Evolutionary conservation across 2,797 vertebrate genomes (phyloP).

Genomic region (Syngnathus acus): DNA sequence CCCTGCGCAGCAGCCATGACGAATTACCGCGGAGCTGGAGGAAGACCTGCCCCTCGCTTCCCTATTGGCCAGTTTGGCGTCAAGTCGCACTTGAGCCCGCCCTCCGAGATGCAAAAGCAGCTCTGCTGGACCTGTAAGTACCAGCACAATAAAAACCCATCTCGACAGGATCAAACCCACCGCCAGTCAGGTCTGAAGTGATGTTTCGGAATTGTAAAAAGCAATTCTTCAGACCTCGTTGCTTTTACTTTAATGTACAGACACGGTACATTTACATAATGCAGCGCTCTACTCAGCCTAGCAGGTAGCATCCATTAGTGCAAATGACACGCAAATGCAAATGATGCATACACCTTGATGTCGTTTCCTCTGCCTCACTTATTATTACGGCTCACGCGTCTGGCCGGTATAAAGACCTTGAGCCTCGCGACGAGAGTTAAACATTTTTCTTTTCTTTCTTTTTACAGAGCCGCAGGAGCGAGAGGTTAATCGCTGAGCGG

Average conservation of each 20-base stretch:
- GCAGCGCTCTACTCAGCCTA: not conserved
- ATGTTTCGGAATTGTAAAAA: not conserved
- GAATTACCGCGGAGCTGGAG: conserved; percentile 47
- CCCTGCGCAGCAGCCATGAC: conserved; percentile 42
- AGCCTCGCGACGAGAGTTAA: conserved; percentile 12
- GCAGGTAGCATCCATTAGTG: conserved; percentile 12
- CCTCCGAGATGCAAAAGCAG: conserved; percentile 10
- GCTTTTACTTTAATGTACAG: not conserved
- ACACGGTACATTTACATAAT: not conserved
- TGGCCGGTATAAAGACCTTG: not conserved
- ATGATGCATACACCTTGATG: not conserved
- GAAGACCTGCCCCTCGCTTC: conserved; percentile 32
- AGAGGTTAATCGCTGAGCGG: not conserved
- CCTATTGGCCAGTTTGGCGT: not conserved
- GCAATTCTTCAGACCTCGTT: not conserved
- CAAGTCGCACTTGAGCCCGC: conserved; percentile 21
- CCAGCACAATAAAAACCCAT: not conserved
- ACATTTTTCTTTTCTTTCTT: not conserved
- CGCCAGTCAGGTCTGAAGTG: not conserved
- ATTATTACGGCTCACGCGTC: not conserved
- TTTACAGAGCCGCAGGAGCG: not conserved
- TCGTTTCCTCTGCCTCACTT: not conserved
- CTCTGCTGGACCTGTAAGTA: conserved; percentile 2
- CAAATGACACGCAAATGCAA: conserved; percentile 9
- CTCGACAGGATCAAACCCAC: not conserved